These are phyloP conservation scores for Luehdorfia chinensis DNA, from an alignment of 1,140 invertebrate genomes.

Conservation along the genomic window DNA sequence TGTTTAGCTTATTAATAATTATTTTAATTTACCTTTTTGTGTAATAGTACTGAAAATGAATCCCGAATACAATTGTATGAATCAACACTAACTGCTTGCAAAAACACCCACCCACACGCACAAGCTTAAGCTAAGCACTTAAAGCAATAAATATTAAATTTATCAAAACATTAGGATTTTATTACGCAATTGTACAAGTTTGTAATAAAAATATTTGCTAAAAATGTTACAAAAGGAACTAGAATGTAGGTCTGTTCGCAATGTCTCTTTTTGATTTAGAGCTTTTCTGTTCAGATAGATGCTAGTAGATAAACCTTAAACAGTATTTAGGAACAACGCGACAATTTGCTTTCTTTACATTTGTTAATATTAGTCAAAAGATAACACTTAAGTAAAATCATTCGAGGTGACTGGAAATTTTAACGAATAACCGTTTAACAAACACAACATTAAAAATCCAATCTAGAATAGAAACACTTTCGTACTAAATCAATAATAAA, in stretches of 20 bases:
- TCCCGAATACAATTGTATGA: slow-evolving; percentile 35
- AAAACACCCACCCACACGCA: slow-evolving; percentile 54
- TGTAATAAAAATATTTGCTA: slow-evolving; percentile 5
- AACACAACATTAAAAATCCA: slow-evolving; percentile 20
- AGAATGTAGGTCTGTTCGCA: slow-evolving; percentile 9
- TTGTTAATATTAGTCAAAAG: background rate
- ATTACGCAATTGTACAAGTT: background rate
- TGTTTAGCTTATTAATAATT: background rate
- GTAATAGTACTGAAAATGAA: slow-evolving; percentile 40
- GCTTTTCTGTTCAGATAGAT: slow-evolving; percentile 6
- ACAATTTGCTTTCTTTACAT: background rate
- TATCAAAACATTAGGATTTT: slow-evolving; percentile 3
- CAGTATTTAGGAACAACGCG: background rate
- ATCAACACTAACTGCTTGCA: slow-evolving; percentile 66
- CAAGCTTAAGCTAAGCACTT: slow-evolving; percentile 49
- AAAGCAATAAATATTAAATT: slow-evolving; percentile 28
- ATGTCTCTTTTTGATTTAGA: slow-evolving; percentile 21
- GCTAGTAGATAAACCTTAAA: background rate
- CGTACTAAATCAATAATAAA: background rate
- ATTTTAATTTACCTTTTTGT: background rate
- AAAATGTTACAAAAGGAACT: background rate
- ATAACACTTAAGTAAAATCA: slow-evolving; percentile 17
- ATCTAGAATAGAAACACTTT: slow-evolving; percentile 11
- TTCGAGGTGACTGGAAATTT: slow-evolving; percentile 21
- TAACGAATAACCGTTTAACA: slow-evolving; percentile 21